Percentiles rank a stretch among this genome's conserved stretches.
Evolutionary conservation across 2,888 invertebrate species (phyloP).

Genomic region (Dromius quadrimaculatus): DNA sequence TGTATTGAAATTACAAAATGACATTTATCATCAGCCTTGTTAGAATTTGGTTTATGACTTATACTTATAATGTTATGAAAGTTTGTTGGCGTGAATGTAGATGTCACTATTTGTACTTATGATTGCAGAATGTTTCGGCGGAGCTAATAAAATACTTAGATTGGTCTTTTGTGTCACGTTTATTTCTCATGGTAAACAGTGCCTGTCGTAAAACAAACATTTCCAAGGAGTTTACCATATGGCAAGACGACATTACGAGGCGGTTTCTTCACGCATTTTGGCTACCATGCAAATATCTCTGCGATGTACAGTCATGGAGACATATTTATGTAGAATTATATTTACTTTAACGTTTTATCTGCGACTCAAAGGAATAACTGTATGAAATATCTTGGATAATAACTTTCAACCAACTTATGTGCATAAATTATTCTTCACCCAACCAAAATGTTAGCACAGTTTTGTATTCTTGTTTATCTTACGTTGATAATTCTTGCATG

Average conservation of each 20-base stretch:
- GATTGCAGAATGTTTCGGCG: slow-evolving; percentile 11
- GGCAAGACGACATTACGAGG: not conserved
- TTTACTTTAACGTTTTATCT: slow-evolving; percentile 52
- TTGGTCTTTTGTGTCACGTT: slow-evolving; percentile 27
- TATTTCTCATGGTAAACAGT: slow-evolving; percentile 23
- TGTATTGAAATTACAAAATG: too few species aligned
- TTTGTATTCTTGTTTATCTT: too few species aligned
- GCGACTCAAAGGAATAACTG: slow-evolving; percentile 51
- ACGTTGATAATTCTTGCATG: too few species aligned
- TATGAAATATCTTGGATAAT: slow-evolving; percentile 51
- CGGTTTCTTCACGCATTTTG: slow-evolving; percentile 27
- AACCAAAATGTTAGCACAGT: too few species aligned
- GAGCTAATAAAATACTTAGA: slow-evolving; percentile 31
- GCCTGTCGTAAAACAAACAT: slow-evolving; percentile 42
- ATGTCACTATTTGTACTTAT: slow-evolving; percentile 5
- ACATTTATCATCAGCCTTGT: too few species aligned
- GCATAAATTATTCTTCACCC: slow-evolving; percentile 50
- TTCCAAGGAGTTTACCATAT: slow-evolving; percentile 33
- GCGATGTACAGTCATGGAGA: slow-evolving; percentile 15
- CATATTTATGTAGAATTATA: slow-evolving; percentile 51
- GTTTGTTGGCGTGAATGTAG: not conserved
- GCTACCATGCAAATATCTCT: slow-evolving; percentile 40
- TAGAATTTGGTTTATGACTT: too few species aligned
- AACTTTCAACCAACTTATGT: slow-evolving; percentile 45
- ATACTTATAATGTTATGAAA: slow-evolving; percentile 8